Percentiles rank a stretch among this genome's conserved stretches.
These are phyloP conservation scores for Taenioides sp. DNA, from an alignment of 2,797 vertebrate species.

Conservation along the genomic window DNA sequence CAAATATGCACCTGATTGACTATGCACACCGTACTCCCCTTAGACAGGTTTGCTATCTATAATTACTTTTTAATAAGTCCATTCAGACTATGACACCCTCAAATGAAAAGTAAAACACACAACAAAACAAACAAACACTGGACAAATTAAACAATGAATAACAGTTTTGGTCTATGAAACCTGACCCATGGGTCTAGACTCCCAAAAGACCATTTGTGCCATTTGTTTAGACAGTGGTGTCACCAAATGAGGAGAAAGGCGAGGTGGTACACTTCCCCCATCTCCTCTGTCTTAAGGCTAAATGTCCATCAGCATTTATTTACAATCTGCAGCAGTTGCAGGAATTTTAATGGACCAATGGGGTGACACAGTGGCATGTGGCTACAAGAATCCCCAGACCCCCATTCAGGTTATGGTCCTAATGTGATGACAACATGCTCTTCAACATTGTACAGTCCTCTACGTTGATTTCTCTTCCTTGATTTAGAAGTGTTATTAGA, in stretches of 20 bases:
- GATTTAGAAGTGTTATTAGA: background rate
- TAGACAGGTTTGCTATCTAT: slow-evolving; percentile 16
- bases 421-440: background rate
- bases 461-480: background rate
- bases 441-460: background rate
- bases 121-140: slow-evolving; percentile 15
- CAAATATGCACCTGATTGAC: slow-evolving; percentile 13
- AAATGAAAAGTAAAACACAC: slow-evolving; percentile 8
- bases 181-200: slow-evolving; percentile 23
- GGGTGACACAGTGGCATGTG: slow-evolving; percentile 4
- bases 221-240: slow-evolving; percentile 32
- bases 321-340: slow-evolving; percentile 4
- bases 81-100: background rate
- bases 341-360: slow-evolving; percentile 8
- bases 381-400: background rate
- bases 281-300: background rate
- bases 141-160: slow-evolving; percentile 27
- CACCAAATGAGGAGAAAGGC: slow-evolving; percentile 14
- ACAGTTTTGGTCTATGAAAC: slow-evolving; percentile 26
- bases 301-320: slow-evolving; percentile 13
- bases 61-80: slow-evolving; percentile 23
- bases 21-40: slow-evolving; percentile 21
- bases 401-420: background rate
- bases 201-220: slow-evolving; percentile 35
- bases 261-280: slow-evolving; percentile 1